These are phyloP conservation scores for Drosophila percnosoma DNA, from an alignment of 2,888 invertebrate species.

Conservation along the genomic window DNA sequence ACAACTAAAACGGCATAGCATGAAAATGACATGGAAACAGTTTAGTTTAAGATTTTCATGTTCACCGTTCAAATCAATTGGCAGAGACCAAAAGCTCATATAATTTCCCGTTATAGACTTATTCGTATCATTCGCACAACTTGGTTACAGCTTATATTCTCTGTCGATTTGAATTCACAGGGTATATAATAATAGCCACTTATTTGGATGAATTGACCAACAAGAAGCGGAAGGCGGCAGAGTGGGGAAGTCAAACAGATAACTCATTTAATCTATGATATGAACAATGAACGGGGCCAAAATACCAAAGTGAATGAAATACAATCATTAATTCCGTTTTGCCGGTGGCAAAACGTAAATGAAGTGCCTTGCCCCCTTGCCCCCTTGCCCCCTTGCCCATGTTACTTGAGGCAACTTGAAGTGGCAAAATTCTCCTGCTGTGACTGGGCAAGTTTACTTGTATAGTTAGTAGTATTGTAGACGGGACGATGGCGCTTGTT, in stretches of 20 bases:
- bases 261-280: constrained; percentile 61
- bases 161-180: not conserved
- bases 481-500: constrained; percentile 50
- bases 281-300: constrained; percentile 23
- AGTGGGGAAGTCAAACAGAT: constrained; percentile 33
- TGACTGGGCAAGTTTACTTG: constrained; percentile 30
- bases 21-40: not conserved
- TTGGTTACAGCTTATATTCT: not conserved
- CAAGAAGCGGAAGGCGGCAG: not conserved
- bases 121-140: not conserved
- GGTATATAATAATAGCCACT: constrained; percentile 27
- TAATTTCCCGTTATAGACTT: not conserved
- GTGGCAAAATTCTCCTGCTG: constrained; percentile 23
- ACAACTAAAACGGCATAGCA: constrained; percentile 1
- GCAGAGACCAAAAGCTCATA: not conserved
- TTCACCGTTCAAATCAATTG: not conserved
- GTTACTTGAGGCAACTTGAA: constrained; percentile 24
- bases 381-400: not conserved
- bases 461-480: constrained; percentile 28
- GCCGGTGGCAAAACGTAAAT: constrained; percentile 48
- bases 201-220: constrained; percentile 20
- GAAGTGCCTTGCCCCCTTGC: constrained; percentile 11
- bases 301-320: constrained; percentile 63
- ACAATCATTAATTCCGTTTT: constrained; percentile 75
- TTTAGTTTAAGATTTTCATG: not conserved